Conservation (phyloP, 2,113 vertebrate genomes). For the Serilophus lunatus region DNA sequence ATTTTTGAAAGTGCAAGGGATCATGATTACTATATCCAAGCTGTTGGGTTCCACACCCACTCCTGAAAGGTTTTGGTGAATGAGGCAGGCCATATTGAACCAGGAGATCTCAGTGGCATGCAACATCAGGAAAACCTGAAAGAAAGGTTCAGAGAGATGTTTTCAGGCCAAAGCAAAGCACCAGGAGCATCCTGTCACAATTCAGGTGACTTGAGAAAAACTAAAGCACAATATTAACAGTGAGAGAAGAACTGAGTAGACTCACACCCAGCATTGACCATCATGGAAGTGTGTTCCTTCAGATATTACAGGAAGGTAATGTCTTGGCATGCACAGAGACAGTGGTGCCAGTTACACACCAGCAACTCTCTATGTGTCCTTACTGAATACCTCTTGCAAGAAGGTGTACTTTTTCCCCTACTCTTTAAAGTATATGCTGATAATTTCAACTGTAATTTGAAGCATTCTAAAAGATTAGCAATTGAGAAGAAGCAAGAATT, state of each 20-base stretch:
- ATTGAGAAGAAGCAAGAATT: not conserved
- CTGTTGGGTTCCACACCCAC: not conserved
- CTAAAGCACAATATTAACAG: not conserved
- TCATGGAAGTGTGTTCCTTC: not conserved
- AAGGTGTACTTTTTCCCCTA: not conserved
- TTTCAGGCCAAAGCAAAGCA: not conserved
- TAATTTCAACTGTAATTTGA: not conserved
- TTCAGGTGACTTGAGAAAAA: not conserved
- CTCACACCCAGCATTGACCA: not conserved
- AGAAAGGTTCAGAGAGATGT: not conserved
- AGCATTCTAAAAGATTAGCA: not conserved
- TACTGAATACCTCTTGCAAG: not conserved
- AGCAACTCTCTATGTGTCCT: not conserved
- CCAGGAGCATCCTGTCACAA: not conserved
- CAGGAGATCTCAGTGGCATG: not conserved
- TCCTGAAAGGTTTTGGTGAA: not conserved
- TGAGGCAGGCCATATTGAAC: not conserved
- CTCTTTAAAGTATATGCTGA: not conserved
- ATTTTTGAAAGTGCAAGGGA: not conserved
- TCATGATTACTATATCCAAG: not conserved
- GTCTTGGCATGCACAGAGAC: not conserved
- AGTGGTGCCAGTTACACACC: not conserved
- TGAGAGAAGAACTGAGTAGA: not conserved
- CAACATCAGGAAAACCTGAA: not conserved
- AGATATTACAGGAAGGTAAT: not conserved